Evolutionary conservation across 2,113 vertebrate species (phyloP), one percentile per base, ranked within the genome.

Genomic region (Lepus europaeus): DNA sequence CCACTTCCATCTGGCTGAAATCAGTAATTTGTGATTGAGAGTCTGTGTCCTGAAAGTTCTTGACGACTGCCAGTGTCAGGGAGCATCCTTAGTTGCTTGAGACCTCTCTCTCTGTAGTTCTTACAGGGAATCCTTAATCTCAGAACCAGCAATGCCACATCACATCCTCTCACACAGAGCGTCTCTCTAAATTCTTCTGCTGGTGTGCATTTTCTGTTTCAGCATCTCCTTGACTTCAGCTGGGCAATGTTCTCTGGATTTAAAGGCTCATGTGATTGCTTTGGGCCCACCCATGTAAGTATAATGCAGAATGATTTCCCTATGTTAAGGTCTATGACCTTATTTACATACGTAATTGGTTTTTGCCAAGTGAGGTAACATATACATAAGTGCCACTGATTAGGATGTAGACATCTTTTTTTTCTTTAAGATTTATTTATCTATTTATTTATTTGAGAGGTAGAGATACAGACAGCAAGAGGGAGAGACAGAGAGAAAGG

Each of bases 51-150:
- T 59, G 29, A 0, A n/a, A 6, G 22, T 66, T 27, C 33, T 63
- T 23, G 13, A 5, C 73, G 68, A 81, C 29, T 22, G n/a, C 10
- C 27, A 11, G 2, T 11, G 8, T 11, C 39, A 33, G 25, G 29
- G 6, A 31, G 11, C 27, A 72, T 49, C 27, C 17, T 49, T 72
- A 29, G 2, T n/a, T 94, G 14, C 36, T 66, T 29, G 29, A 82
- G 36, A 59, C 2, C 51, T 53, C 22, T 56, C 13, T 39, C 29
- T 59, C 56, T 59, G 16, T 59, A 36, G 19, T 61, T 36, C 14
- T 83, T 39, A 6, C 1, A 17, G 6, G 53, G n/a, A 66, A 5
- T 1, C 5, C 1, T 1, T 9, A 66, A 0, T 6, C n/a, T 74
- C 25, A 78, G 36, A 88, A 64, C 3, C 16, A 72, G n/a, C 20